Conservation (phyloP, 2,888 invertebrate genomes). For the Hydrotaea diabolus region DNA sequence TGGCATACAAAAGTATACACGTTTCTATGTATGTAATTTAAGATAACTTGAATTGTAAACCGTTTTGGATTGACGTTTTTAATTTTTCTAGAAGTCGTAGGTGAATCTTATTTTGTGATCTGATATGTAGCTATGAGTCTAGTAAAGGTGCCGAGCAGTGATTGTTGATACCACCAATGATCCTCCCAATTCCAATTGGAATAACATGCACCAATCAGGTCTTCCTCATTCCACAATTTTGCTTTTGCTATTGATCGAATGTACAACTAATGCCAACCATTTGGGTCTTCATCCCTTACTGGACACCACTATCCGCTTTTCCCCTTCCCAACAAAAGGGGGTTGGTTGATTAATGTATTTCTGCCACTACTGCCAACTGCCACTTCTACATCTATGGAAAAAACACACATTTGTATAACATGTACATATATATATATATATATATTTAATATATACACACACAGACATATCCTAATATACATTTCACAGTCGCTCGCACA, state of each 20-base stretch:
- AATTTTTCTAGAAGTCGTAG: no score
- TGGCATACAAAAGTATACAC: no score
- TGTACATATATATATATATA: no score
- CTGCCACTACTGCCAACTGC: background rate
- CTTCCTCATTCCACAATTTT: background rate
- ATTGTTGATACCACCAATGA: background rate
- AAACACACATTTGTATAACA: slow-evolving; percentile 8
- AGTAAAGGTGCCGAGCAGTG: no score
- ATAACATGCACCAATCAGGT: slow-evolving; percentile 45
- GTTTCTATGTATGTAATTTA: no score
- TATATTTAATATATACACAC: slow-evolving; percentile 9
- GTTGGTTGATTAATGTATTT: slow-evolving; percentile 28
- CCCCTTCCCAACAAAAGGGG: background rate
- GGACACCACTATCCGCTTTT: slow-evolving; percentile 5
- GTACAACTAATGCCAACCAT: background rate
- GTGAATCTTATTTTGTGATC: no score
- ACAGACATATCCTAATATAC: background rate
- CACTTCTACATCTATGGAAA: slow-evolving; percentile 2
- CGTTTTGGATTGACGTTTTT: no score
- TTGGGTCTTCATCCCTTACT: slow-evolving; percentile 24
- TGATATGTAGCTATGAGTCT: no score
- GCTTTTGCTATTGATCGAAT: slow-evolving; percentile 17
- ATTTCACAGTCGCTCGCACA: background rate
- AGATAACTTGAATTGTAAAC: no score
- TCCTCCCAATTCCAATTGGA: slow-evolving; percentile 58